A percentile compares a stretch with the other conserved stretches of the same genome.
These are phyloP conservation scores for Lepidotrigona ventralis DNA, from an alignment of 1,140 invertebrate genomes.

Conservation along the genomic window DNA sequence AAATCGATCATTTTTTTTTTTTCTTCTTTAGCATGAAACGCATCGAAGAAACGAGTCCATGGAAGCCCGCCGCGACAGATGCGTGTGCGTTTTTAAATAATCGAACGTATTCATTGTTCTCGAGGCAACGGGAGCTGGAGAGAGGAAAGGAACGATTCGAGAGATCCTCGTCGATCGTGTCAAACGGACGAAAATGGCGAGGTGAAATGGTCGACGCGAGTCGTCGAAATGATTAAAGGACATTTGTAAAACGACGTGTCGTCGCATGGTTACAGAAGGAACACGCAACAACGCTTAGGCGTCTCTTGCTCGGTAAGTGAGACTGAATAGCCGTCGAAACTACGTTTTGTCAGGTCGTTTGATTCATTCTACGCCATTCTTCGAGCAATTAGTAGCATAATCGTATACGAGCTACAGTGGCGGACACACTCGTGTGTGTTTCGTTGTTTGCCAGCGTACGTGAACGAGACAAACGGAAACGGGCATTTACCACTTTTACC, in stretches of 20 bases:
- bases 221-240: too few species aligned
- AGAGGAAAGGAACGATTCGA: not conserved
- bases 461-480: slow-evolving; percentile 42
- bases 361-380: slow-evolving; percentile 47
- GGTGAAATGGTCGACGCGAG: too few species aligned
- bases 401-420: slow-evolving; percentile 10
- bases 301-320: slow-evolving; percentile 50
- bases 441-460: not conserved
- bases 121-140: not conserved
- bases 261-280: too few species aligned
- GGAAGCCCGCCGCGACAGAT: slow-evolving; percentile 12
- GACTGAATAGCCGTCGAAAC: slow-evolving; percentile 46
- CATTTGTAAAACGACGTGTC: not conserved
- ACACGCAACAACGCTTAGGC: not conserved
- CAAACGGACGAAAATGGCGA: not conserved
- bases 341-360: slow-evolving; percentile 59
- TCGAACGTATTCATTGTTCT: slow-evolving; percentile 27
- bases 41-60: not conserved
- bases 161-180: not conserved
- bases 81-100: slow-evolving; percentile 27
- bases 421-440: slow-evolving; percentile 2
- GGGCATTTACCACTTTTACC: slow-evolving; percentile 43
- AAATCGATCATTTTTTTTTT: not conserved
- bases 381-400: slow-evolving; percentile 39
- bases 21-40: not conserved